These are phyloP conservation scores for Villa cingulata DNA, from an alignment of 2,888 invertebrate genomes.

Conservation along the genomic window DNA sequence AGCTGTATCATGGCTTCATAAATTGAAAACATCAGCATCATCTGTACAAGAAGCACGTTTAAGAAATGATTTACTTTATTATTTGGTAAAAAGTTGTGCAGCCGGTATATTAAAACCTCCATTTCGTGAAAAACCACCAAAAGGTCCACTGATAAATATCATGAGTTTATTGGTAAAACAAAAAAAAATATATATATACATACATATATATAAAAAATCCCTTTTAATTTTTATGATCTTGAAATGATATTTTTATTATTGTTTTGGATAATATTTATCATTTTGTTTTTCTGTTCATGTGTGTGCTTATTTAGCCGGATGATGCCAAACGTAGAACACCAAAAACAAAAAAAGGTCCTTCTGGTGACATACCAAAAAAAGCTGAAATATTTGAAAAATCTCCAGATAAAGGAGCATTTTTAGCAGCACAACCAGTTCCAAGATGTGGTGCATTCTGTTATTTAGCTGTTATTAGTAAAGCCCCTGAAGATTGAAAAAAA, in stretches of 20 bases:
- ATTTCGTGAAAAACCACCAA: conserved; percentile 39
- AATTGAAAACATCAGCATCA: conserved; percentile 35
- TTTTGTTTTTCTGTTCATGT: background rate
- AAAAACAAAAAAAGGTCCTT: conserved; percentile 6
- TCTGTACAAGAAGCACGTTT: conserved; percentile 39
- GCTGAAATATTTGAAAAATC: conserved; percentile 39
- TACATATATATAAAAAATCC: too few species aligned
- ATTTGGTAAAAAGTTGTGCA: conserved; percentile 38
- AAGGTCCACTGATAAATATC: conserved; percentile 35
- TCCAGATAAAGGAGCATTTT: conserved; percentile 44
- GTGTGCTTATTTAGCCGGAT: background rate
- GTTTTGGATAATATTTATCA: too few species aligned
- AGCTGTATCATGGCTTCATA: conserved; percentile 39
- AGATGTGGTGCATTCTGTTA: conserved; percentile 45
- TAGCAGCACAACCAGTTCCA: conserved; percentile 43
- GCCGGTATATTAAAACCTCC: conserved; percentile 37
- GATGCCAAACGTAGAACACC: background rate
- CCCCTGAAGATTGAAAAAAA: conserved; percentile 6
- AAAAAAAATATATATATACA: too few species aligned
- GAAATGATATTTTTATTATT: background rate
- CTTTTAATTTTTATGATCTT: too few species aligned
- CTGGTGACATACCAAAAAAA: background rate
- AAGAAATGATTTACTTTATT: conserved; percentile 42
- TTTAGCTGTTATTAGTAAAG: conserved; percentile 38
- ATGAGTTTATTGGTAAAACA: conserved; percentile 32